phyloP scores from a whole-genome alignment of 2,113 vertebrate genomes.

The Archilochus colubris region DNA sequence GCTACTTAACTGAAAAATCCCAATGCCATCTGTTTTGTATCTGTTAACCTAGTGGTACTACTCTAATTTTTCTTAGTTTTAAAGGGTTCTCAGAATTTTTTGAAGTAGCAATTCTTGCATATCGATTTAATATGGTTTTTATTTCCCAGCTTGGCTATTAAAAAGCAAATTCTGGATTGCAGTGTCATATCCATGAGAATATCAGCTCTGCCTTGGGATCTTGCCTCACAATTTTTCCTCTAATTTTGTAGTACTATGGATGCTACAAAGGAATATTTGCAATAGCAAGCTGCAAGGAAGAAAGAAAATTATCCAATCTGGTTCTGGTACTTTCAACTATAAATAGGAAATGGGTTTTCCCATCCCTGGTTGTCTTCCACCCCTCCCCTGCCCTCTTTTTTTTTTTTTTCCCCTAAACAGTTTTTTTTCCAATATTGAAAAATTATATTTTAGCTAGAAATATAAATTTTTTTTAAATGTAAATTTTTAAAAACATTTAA shows the following conservation, averaged over 20 bases:
- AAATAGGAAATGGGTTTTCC: neutral
- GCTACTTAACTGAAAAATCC: neutral
- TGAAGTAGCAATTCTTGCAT: neutral
- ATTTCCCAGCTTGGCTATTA: neutral
- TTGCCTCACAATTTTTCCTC: neutral
- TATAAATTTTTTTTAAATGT: too few relatives aligned
- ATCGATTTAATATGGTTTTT: neutral
- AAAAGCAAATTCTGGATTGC: neutral
- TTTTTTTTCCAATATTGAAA: neutral
- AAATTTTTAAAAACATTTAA: neutral
- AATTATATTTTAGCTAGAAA: neutral
- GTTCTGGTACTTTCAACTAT: neutral
- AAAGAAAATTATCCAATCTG: neutral
- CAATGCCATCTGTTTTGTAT: neutral
- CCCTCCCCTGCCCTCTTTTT: too few relatives aligned
- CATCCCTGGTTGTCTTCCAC: too few relatives aligned
- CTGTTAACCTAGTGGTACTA: neutral
- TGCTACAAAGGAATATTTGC: neutral
- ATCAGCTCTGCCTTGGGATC: neutral
- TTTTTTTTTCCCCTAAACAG: neutral
- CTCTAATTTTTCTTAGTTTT: neutral
- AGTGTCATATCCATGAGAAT: neutral
- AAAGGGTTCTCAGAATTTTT: neutral
- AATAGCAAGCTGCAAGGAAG: neutral
- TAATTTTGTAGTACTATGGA: neutral